Evolutionary conservation across 2,888 invertebrate species (phyloP), one percentile per base, ranked within the genome.

Genomic region (Protophormia terraenovae): DNA sequence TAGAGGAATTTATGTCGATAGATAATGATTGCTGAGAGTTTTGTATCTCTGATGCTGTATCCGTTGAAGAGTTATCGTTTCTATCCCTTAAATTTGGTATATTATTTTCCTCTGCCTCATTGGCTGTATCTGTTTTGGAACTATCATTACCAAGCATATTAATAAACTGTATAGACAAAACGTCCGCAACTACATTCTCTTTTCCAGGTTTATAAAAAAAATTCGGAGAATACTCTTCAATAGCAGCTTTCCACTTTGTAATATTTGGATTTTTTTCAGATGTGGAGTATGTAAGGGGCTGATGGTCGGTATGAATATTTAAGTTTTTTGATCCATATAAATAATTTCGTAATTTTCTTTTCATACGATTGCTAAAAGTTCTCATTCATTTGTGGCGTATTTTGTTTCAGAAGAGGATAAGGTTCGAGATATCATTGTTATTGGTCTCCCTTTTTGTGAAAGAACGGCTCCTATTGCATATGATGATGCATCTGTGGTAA

Each of bases 401-500:
- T 67, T 67, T 16, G 47, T 27, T 5, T 76, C 66, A 3, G 60
- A 62, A 38, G 62, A 32, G 22, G 38, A 60, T 10, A 82, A 16
- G 1, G 78, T 83, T 3, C 79, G n/a, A 19, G 78, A 79, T 32
- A 83, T 78, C 72, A 79, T 78, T 3, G 78, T 75, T 45, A 76
- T 82, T 24, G 75, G 82, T n/a, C 35, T 75, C 7, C 58, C 66
- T 32, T 75, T 73, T 64, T 72, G 50, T 55, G 73, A 73, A 8
- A 81, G 67, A 12, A 83, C 83, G 10, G 66, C 83, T 10, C 64
- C 78, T 5, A 86, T 16, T n/a, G 53, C 79, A 6, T 2, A 24
- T 3, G 72, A 60, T 8, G 83, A 79, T 10, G 79, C 76, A 38
- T 85, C 80, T 0, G 86, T 83, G 12, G 85, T 83, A 8, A 87